Evolutionary conservation across 2,797 vertebrate species (phyloP).

Genomic region (Hydrophis major): DNA sequence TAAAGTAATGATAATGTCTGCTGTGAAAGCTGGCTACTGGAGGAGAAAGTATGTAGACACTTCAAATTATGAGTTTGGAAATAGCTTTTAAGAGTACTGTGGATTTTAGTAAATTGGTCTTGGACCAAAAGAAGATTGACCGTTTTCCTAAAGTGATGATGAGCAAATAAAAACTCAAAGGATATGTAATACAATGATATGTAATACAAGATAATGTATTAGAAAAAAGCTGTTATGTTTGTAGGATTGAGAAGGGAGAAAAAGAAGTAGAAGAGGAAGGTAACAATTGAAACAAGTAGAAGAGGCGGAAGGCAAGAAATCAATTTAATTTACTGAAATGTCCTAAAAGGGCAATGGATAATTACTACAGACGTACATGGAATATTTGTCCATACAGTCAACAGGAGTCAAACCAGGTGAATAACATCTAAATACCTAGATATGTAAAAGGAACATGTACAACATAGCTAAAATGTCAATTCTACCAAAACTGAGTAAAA

Average conservation of each 20-base stretch:
- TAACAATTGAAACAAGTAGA: background rate
- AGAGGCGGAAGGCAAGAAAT: background rate
- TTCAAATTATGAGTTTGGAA: background rate
- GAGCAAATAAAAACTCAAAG: background rate
- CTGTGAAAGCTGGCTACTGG: background rate
- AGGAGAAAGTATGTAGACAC: background rate
- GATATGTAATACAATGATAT: background rate
- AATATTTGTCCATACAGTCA: background rate
- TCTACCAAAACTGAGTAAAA: background rate
- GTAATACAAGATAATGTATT: background rate
- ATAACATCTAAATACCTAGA: background rate
- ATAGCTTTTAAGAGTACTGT: background rate
- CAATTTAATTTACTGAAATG: background rate
- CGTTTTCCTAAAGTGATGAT: background rate
- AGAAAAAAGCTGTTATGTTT: background rate
- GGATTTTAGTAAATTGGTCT: background rate
- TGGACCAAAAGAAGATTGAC: background rate
- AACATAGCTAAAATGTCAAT: background rate
- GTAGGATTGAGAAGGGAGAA: background rate
- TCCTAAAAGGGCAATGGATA: background rate
- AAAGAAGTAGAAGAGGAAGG: background rate
- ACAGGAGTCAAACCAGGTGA: background rate
- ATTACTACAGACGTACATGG: background rate
- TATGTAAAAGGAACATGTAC: background rate
- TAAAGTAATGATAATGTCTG: background rate